A percentile compares a stretch with the other conserved stretches of the same genome.
These are phyloP conservation scores for Pao palembangensis DNA, from an alignment of 2,113 vertebrate genomes.

Conservation along the genomic window DNA sequence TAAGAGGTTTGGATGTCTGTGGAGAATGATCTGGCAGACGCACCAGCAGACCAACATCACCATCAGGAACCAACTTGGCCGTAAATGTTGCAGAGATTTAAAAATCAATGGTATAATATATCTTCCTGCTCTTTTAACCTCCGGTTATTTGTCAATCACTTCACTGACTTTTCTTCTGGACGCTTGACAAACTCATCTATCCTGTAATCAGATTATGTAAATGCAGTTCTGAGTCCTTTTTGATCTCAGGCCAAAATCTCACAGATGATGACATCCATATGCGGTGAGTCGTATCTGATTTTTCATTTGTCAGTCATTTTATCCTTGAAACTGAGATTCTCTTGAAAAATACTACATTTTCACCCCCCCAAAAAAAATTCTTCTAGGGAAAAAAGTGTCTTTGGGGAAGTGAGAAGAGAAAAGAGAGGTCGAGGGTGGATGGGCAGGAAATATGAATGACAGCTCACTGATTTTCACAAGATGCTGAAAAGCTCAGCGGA, in stretches of 20 bases:
- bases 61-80: no score
- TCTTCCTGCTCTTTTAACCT: no score
- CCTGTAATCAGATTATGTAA: constrained; percentile 28
- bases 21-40: no score
- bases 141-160: no score
- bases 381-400: no score
- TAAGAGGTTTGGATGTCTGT: no score
- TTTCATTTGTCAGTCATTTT: constrained; percentile 12
- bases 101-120: no score
- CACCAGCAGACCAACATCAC: no score
- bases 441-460: constrained; percentile 34
- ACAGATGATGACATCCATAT: constrained; percentile 40
- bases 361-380: no score
- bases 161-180: not conserved
- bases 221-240: constrained; percentile 14
- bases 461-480: constrained; percentile 58
- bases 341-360: no score
- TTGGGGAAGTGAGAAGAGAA: not conserved
- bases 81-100: no score
- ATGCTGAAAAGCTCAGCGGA: constrained; percentile 23
- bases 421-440: not conserved
- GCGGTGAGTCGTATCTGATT: constrained; percentile 18
- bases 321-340: no score
- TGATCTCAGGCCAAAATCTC: constrained; percentile 17
- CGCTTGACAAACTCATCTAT: not conserved